Base-by-base conservation (phyloP, 2,888 invertebrate genomes). In the Globia sparganii region DNA sequence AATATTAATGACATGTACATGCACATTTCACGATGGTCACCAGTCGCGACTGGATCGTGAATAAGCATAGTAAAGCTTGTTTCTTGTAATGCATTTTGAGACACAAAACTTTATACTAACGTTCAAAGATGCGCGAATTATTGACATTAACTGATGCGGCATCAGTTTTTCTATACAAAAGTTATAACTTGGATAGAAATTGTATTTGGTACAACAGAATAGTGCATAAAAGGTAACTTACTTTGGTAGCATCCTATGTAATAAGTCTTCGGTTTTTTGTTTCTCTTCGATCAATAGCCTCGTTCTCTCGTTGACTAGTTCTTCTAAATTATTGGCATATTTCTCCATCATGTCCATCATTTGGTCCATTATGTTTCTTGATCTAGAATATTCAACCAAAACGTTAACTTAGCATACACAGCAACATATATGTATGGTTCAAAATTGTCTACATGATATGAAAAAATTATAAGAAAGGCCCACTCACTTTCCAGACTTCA, bases 331-430 rank as follows among this genome's bases (percentile, higher is more conserved):
- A 94, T 98, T 98, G 78, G 99, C 99, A 95, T 99, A 99, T 92
- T 98, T 99, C 94, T 99, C 99, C 99, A 99, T 99, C 98, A 99
- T 99, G 90, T 98, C 98, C 98, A 99, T 99, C 99, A 99, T 99
- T 97, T 99, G 99, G 95, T 99, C 99, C 98, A 99, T 98, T 89
- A 99, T 99, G 93, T 99, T 99, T 90, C 98, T 97, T 91, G 97
- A 98, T 92, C 98, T 98, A 91, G 69, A 94, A 92, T 59, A 86
- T 69, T 56, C 3, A 40, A 69, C 28, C 34, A 31, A 40, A 62
- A 72, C 9, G 11, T 74, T 28, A 64, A 3, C 28, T 53, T 53
- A 31, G 43, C 25, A 81, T 34, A 21, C 8, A 37, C 21, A 31
- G n/a, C 8, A 61, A 67, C 1, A 43, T 28, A 34, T 34, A 0